phyloP scores from a whole-genome alignment of 2,113 vertebrate genomes.

The Aptenodytes forsteri region DNA sequence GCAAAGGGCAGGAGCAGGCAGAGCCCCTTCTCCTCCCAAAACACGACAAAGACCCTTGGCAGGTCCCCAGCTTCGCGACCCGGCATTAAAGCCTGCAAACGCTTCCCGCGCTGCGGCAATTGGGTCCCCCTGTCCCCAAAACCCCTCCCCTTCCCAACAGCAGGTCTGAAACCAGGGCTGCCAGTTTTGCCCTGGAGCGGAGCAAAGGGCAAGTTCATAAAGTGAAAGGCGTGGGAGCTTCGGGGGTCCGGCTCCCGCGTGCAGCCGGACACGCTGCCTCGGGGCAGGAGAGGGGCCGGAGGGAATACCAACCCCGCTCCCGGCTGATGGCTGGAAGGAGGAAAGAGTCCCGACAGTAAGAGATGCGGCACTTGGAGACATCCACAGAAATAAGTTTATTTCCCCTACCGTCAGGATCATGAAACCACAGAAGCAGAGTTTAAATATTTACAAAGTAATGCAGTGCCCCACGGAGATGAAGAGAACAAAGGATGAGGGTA shows the following conservation, averaged over 20 bases:
- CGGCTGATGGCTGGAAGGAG: not conserved
- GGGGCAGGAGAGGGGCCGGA: not conserved
- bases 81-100: not conserved
- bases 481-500: slow-evolving; percentile 36
- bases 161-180: not conserved
- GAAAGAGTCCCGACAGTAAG: not conserved
- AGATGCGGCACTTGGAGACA: not conserved
- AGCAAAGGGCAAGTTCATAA: not conserved
- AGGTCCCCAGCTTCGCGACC: fast-evolving
- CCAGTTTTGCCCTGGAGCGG: not conserved
- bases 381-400: slow-evolving; percentile 66
- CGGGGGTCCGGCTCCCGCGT: fast-evolving
- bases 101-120: not conserved
- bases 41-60: fast-evolving
- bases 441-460: slow-evolving; percentile 53
- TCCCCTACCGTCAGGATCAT: slow-evolving; percentile 37
- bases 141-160: not conserved
- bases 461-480: slow-evolving; percentile 32
- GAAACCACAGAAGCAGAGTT: slow-evolving; percentile 64
- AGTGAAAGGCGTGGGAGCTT: not conserved
- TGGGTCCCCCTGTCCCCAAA: not conserved
- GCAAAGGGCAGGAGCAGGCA: not conserved
- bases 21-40: not conserved
- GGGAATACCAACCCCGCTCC: fast-evolving
- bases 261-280: not conserved